phyloP scores from a whole-genome alignment of 2,888 invertebrate genomes.

The Thereva unica region DNA sequence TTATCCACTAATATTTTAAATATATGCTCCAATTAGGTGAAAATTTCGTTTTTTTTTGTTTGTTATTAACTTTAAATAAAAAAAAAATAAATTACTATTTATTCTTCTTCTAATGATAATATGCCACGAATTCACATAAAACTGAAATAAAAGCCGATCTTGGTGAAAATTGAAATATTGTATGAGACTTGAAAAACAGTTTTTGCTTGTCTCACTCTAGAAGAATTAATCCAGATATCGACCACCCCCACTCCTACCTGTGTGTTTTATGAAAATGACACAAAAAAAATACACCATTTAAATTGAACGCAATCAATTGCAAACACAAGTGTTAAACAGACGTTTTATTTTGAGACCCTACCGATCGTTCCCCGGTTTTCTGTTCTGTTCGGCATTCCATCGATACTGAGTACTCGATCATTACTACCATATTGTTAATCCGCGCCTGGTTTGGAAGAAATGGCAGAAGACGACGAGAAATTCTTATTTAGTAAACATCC shows the following conservation, averaged over 20 bases:
- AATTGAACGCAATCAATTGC: conserved; percentile 40
- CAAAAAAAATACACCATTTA: conserved; percentile 37
- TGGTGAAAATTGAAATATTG: too few species aligned
- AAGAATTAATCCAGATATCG: conserved; percentile 9
- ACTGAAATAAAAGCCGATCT: too few species aligned
- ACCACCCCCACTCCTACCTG: conserved; percentile 13
- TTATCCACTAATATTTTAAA: not conserved
- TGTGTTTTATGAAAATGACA: conserved; percentile 21
- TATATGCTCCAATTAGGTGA: not conserved
- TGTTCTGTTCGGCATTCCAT: conserved; percentile 12
- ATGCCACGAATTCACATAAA: too few species aligned
- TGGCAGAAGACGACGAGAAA: conserved; percentile 29
- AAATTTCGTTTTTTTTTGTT: too few species aligned
- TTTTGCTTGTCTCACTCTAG: not conserved
- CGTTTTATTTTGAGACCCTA: conserved; percentile 6
- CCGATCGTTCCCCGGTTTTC: not conserved
- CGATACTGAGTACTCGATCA: conserved; percentile 4
- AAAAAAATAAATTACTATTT: too few species aligned
- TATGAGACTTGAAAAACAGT: too few species aligned
- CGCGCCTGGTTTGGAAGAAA: conserved; percentile 22
- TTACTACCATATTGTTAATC: conserved; percentile 2
- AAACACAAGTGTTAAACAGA: conserved; percentile 43
- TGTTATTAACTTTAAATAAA: too few species aligned
- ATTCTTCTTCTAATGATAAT: too few species aligned
- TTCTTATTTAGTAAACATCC: conserved; percentile 33